Evolutionary conservation across 2,113 vertebrate genomes (phyloP).

Genomic region (Lasiurus borealis): DNA sequence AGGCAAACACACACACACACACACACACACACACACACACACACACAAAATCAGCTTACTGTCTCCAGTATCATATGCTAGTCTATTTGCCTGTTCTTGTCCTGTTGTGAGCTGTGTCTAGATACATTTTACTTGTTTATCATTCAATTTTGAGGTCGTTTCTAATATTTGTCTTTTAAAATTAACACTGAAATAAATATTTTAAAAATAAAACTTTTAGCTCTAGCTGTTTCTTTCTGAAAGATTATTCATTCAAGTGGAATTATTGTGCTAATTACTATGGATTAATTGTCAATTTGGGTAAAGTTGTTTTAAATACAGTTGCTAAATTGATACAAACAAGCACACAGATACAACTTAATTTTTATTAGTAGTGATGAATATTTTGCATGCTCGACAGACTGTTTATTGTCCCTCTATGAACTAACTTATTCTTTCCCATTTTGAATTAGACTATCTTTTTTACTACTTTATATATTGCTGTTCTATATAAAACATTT

Average conservation of each 20-base stretch:
- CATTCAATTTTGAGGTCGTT: neutral
- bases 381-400: neutral
- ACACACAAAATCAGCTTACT: neutral
- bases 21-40: no score
- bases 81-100: neutral
- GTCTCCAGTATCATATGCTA: neutral
- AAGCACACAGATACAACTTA: neutral
- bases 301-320: slow-evolving; percentile 6
- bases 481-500: neutral
- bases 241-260: neutral
- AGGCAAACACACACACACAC: neutral
- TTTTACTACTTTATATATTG: neutral
- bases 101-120: neutral
- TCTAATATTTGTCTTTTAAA: slow-evolving; percentile 37
- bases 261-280: neutral
- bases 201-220: slow-evolving; percentile 27
- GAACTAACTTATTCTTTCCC: slow-evolving; percentile 3
- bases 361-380: neutral
- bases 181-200: neutral
- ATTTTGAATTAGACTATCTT: slow-evolving; percentile 29
- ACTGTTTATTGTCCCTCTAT: neutral
- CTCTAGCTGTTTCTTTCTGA: slow-evolving; percentile 17
- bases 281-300: neutral
- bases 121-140: neutral
- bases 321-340: neutral